Evolutionary conservation across 2,797 vertebrate genomes (phyloP).

Genomic region (Neosalanx taihuensis): DNA sequence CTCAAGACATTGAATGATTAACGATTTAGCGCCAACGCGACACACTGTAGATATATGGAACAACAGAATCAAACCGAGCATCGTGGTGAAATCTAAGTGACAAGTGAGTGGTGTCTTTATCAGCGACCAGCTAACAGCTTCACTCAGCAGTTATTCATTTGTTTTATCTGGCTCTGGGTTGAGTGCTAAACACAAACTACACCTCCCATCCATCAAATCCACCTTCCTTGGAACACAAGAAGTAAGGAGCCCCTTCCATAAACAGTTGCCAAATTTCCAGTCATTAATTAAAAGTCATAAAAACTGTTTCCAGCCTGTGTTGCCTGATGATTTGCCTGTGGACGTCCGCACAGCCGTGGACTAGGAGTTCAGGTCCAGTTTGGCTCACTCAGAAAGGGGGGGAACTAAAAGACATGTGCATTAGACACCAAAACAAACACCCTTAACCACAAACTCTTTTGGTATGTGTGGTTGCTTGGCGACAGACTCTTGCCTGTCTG

Average conservation of each 20-base stretch:
- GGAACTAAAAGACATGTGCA: conserved; percentile 72
- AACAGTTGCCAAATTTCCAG: conserved; percentile 10
- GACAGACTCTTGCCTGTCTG: conserved; percentile 51
- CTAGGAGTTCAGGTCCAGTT: conserved; percentile 31
- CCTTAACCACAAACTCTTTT: conserved; percentile 66
- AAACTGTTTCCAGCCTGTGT: conserved; percentile 18
- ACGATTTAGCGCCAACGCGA: conserved; percentile 55
- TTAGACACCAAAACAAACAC: conserved; percentile 83
- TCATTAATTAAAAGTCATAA: conserved; percentile 37
- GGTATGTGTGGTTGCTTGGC: conserved; percentile 77
- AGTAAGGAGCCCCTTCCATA: conserved; percentile 23
- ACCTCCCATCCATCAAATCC: conserved; percentile 45
- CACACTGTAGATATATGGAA: conserved; percentile 46
- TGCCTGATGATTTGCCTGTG: neutral
- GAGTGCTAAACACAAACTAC: conserved; percentile 45
- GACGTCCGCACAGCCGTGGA: conserved; percentile 32
- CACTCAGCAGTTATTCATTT: conserved; percentile 52
- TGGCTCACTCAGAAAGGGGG: conserved; percentile 53
- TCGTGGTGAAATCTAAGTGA: conserved; percentile 42
- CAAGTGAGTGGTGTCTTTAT: conserved; percentile 38
- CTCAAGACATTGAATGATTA: conserved; percentile 60
- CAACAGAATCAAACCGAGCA: conserved; percentile 49
- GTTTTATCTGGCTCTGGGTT: conserved; percentile 45
- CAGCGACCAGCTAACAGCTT: conserved; percentile 43
- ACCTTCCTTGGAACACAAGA: conserved; percentile 24